Evolutionary conservation across 2,888 invertebrate genomes (phyloP), one percentile per base, ranked within the genome.

Genomic region (Phortica okadai): DNA sequence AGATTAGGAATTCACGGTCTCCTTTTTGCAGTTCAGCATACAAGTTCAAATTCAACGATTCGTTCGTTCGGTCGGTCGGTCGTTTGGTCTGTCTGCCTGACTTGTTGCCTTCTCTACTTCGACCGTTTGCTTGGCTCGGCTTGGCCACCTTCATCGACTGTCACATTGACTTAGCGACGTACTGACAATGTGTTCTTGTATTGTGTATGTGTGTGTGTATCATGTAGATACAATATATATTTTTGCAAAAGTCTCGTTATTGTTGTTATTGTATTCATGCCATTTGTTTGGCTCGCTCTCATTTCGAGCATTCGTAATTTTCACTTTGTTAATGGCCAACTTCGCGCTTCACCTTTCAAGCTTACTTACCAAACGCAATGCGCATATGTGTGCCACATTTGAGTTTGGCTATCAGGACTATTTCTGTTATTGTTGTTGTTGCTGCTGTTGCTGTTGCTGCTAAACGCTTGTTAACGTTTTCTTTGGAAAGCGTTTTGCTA

Each of bases 1-100:
- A 94, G 94, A 91, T 91, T 91, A 91, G 94, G 94, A 89, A 89
- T 88, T 85, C 89, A 88, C 84, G 86, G 88, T 84, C 54, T 72
- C 54, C 56, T 72, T 56, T 72, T 72, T 25, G 81, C 80, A 62
- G 62, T 62, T 16, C 56, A 56, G 16, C 56, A 16, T 16, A 56
- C 56, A 33, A 33, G 33, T 33, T 33, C 33, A 33, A 33, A 33
- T 33, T 33, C 33, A 33, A 33, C 33, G 33, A 33, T 56, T 56
- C 56, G 56, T 14, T 56, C 56, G 56, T n/a, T 56, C 56, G 14
- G 10, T 56, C 16, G 6, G 1, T 56, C 16, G 14, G 56, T 56
- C 56, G 33, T 2, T 33, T 5, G 45, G 45, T 33, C 44, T 56
- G 66, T 41, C 66, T 42, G 66, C 42, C 11, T 14, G 66, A 10